Percentiles rank a stretch among this genome's conserved stretches.
Conservation (phyloP, 2,113 vertebrate species). For the Eidolon helvum region DNA sequence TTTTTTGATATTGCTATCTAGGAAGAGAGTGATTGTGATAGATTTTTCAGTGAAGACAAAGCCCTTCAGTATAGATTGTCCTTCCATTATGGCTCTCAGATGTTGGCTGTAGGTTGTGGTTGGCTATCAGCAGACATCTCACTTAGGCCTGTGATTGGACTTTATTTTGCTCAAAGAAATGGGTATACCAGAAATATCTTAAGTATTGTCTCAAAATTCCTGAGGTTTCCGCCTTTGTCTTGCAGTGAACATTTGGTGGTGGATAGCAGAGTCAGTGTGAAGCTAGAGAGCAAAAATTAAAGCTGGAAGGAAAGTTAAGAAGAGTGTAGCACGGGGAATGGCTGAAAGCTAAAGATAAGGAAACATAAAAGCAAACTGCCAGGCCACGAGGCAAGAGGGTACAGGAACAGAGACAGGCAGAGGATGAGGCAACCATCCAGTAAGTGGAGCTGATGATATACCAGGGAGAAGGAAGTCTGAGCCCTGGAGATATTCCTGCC, state of each 20-base stretch:
- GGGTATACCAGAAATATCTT: not conserved
- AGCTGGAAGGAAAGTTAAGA: not conserved
- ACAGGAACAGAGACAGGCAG: fast-evolving
- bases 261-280: not conserved
- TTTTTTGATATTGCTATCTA: not conserved
- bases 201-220: not conserved
- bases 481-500: not conserved
- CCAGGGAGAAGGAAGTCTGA: not conserved
- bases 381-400: not conserved
- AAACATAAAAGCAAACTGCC: too few species aligned
- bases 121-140: not conserved
- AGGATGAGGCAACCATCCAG: not conserved
- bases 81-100: not conserved
- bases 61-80: not conserved
- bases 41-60: not conserved
- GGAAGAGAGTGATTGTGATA: not conserved
- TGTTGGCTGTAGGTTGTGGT: not conserved
- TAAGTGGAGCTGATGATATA: too few species aligned
- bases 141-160: not conserved
- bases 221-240: not conserved
- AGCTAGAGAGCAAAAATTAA: not conserved
- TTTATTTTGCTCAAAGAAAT: not conserved
- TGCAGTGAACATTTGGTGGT: not conserved
- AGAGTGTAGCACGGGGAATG: not conserved
- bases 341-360: not conserved